phyloP scores from a whole-genome alignment of 2,113 vertebrate genomes.

The Xenopus borealis region DNA sequence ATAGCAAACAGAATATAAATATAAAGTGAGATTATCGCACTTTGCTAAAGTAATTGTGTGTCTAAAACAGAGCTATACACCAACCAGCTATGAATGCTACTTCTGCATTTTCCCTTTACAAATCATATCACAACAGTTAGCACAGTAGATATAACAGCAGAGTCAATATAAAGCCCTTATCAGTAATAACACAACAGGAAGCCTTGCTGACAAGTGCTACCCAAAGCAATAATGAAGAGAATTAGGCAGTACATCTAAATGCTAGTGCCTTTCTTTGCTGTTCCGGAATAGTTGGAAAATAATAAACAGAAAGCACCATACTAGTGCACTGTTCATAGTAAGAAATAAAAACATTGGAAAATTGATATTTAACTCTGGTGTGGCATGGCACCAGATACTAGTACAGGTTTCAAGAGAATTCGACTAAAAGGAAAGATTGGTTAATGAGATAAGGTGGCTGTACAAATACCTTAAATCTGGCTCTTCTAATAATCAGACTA shows the following conservation, averaged over 20 bases:
- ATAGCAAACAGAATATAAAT: too few species aligned
- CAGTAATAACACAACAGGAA: conserved; percentile 5
- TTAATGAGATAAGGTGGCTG: not conserved
- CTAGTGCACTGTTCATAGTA: not conserved
- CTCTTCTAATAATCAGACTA: not conserved
- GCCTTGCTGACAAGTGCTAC: conserved; percentile 1
- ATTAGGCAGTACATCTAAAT: not conserved
- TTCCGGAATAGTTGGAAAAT: not conserved
- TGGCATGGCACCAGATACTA: not conserved
- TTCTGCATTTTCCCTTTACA: not conserved
- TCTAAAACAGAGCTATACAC: not conserved
- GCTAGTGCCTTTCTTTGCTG: not conserved
- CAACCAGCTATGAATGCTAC: not conserved
- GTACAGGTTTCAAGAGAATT: not conserved
- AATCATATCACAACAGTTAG: not conserved
- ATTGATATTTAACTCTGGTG: too few species aligned
- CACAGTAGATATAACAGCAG: not conserved
- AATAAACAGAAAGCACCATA: not conserved
- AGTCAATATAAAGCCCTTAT: conserved; percentile 1
- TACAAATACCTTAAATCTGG: not conserved
- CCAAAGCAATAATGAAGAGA: not conserved
- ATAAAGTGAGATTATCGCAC: not conserved
- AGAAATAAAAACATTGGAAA: too few species aligned
- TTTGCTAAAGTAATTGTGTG: not conserved
- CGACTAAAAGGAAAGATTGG: not conserved